Conservation (phyloP, 2,888 invertebrate species). For the Dusona sp. region DNA sequence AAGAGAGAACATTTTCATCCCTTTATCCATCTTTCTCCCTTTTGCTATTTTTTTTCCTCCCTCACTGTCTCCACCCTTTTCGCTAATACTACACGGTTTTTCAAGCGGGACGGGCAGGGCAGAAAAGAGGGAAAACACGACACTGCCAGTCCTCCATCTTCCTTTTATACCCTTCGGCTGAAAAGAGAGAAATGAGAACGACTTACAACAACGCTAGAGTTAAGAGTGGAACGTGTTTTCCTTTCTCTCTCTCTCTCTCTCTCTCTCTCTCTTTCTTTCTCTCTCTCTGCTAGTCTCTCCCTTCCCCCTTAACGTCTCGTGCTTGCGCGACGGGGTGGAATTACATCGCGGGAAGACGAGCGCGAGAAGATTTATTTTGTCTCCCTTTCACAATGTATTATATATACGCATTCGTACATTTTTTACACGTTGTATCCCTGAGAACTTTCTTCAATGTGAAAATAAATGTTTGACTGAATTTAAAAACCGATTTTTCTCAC, state of each 20-base stretch:
- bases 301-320: slow-evolving; percentile 35
- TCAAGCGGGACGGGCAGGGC: slow-evolving; percentile 42
- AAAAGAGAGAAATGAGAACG: slow-evolving; percentile 68
- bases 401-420: slow-evolving; percentile 6
- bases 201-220: slow-evolving; percentile 62
- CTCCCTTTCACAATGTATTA: slow-evolving; percentile 51
- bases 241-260: slow-evolving; percentile 52
- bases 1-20: slow-evolving; percentile 17
- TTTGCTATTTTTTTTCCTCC: slow-evolving; percentile 15
- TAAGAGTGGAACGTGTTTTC: slow-evolving; percentile 61
- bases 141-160: slow-evolving; percentile 53
- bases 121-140: slow-evolving; percentile 46
- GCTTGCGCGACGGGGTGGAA: slow-evolving; percentile 66
- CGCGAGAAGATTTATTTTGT: slow-evolving; percentile 70
- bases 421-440: slow-evolving; percentile 6
- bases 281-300: too few species aligned
- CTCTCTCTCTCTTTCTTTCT: slow-evolving; percentile 43
- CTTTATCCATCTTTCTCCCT: slow-evolving; percentile 32
- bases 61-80: slow-evolving; percentile 33
- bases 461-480: slow-evolving; percentile 14
- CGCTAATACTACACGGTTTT: slow-evolving; percentile 65
- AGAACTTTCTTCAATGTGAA: slow-evolving; percentile 32
- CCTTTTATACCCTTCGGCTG: slow-evolving; percentile 55
- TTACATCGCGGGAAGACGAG: slow-evolving; percentile 68
- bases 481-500: slow-evolving; percentile 34